Conservation (phyloP, 2,113 vertebrate species). For the Corythornis madagascariensis region DNA sequence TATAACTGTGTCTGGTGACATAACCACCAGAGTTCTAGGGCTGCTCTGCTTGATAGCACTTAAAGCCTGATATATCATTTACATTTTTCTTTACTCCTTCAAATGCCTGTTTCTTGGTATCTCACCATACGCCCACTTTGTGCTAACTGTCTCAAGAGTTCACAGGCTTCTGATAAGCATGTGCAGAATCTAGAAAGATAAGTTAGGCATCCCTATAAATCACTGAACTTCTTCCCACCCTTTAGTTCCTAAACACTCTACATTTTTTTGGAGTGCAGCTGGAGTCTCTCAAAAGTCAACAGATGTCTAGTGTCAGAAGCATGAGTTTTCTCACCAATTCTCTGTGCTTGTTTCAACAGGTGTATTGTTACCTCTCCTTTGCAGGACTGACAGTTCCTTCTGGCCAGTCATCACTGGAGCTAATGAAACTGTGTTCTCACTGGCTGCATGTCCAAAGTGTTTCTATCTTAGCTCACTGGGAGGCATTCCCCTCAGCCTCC, state of each 20-base stretch:
- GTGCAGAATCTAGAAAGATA: constrained; percentile 72
- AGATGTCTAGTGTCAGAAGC: constrained; percentile 25
- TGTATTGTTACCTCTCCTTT: constrained; percentile 20
- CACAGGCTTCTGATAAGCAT: constrained; percentile 67
- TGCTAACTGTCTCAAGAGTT: constrained; percentile 71
- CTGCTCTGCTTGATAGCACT: constrained; percentile 3
- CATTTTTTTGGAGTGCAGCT: constrained; percentile 63
- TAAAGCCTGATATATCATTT: constrained; percentile 33
- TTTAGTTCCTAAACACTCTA: constrained; percentile 61
- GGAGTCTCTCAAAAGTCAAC: constrained; percentile 63
- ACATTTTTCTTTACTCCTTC: constrained; percentile 67
- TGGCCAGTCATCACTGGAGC: background rate
- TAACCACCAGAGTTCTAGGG: constrained; percentile 18
- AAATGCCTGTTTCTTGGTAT: constrained; percentile 51
- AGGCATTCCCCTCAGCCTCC: background rate
- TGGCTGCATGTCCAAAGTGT: background rate
- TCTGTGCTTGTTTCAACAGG: constrained; percentile 57
- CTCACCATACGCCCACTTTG: constrained; percentile 64
- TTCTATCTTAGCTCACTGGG: background rate
- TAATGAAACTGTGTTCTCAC: background rate
- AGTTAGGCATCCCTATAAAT: constrained; percentile 70
- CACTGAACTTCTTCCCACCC: constrained; percentile 66
- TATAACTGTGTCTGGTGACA: background rate
- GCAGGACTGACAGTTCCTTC: background rate
- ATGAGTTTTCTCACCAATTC: background rate